Evolutionary conservation across 2,797 vertebrate genomes (phyloP).

Genomic region (Setipinna tenuifilis): DNA sequence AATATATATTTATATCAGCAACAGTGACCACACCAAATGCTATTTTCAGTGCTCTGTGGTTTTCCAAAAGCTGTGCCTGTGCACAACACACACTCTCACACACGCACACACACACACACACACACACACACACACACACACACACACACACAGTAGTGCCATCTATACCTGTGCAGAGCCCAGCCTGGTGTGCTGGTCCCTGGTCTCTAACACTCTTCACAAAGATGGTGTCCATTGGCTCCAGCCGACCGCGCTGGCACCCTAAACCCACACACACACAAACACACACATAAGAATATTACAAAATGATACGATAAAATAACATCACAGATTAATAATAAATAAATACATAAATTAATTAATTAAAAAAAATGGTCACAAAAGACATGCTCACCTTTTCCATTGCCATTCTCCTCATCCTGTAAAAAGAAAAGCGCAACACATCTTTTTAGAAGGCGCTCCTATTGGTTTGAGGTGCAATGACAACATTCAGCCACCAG

Average conservation of each 20-base stretch:
- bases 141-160: not conserved
- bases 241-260: slow-evolving; percentile 75
- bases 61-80: too few relatives aligned
- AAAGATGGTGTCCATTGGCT: slow-evolving; percentile 98
- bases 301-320: not conserved
- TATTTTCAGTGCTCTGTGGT: too few relatives aligned
- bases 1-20: too few relatives aligned
- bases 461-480: slow-evolving; percentile 6
- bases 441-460: not conserved
- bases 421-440: slow-evolving; percentile 42
- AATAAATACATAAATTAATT: not conserved
- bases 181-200: slow-evolving; percentile 88
- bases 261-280: slow-evolving; percentile 53
- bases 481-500: slow-evolving; percentile 36
- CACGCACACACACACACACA: too few relatives aligned
- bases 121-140: slow-evolving; percentile 20
- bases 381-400: slow-evolving; percentile 54
- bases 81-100: too few relatives aligned
- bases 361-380: not conserved
- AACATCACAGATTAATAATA: not conserved
- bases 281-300: not conserved
- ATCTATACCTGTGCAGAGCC: slow-evolving; percentile 85
- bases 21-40: too few relatives aligned
- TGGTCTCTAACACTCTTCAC: slow-evolving; percentile 92
- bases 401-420: slow-evolving; percentile 67